Evolutionary conservation across 2,797 vertebrate genomes (phyloP).

Genomic region (Urocyon cinereoargenteus): DNA sequence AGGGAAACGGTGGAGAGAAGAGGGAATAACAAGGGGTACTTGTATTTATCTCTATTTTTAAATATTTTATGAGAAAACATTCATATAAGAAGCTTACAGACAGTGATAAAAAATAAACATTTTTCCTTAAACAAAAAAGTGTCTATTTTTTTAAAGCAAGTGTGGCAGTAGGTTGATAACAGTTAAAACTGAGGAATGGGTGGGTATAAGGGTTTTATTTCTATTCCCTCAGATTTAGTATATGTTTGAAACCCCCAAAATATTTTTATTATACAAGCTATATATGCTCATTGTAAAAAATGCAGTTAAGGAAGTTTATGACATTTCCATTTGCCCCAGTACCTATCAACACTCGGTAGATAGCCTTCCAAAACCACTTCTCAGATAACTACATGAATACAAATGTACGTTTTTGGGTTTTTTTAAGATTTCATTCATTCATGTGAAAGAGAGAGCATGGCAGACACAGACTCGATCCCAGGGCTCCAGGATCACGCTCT

Average conservation of each 20-base stretch:
- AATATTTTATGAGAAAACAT: constrained; percentile 1
- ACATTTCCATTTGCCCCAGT: neutral
- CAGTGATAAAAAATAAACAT: neutral
- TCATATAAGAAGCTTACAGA: neutral
- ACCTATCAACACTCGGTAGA: neutral
- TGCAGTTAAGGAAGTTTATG: neutral
- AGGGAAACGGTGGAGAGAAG: neutral
- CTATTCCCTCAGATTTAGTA: neutral
- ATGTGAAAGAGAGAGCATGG: too few relatives aligned
- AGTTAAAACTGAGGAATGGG: neutral
- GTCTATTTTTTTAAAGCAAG: neutral
- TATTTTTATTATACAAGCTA: neutral
- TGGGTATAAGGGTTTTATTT: neutral
- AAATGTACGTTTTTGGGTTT: neutral
- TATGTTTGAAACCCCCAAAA: neutral
- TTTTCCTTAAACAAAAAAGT: neutral
- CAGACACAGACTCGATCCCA: too few relatives aligned
- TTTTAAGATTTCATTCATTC: too few relatives aligned
- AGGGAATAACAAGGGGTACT: neutral
- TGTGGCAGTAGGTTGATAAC: neutral
- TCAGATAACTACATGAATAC: neutral
- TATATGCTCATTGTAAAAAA: neutral
- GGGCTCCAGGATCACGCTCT: too few relatives aligned
- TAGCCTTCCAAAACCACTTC: neutral
- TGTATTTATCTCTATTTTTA: neutral